Percentiles rank a stretch among this genome's conserved stretches.
Evolutionary conservation across 1,140 invertebrate genomes (phyloP).

Genomic region (Drosophila lacteicornis): DNA sequence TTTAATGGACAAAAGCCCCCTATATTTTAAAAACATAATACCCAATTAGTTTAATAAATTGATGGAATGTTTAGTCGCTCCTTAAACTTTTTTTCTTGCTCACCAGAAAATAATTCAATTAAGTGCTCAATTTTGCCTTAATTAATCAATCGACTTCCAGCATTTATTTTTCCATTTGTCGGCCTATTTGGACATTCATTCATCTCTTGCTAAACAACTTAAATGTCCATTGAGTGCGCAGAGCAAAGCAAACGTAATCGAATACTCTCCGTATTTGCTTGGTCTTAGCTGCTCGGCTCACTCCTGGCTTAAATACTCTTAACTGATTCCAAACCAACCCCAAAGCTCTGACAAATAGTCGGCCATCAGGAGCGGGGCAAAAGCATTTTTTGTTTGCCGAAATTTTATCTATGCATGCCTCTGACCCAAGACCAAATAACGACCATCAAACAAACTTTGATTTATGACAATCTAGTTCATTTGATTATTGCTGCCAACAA

Average conservation of each 20-base stretch:
- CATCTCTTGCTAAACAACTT: constrained; percentile 12
- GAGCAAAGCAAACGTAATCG: constrained; percentile 29
- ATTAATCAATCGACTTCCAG: constrained; percentile 22
- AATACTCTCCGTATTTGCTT: constrained; percentile 40
- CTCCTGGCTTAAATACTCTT: constrained; percentile 32
- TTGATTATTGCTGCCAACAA: constrained; percentile 69
- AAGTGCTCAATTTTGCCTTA: background rate
- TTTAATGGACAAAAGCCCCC: background rate
- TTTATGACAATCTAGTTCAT: constrained; percentile 80
- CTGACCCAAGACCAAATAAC: constrained; percentile 56
- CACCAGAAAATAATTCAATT: background rate
- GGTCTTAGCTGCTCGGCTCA: constrained; percentile 9
- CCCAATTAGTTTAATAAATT: background rate
- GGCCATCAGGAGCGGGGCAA: constrained; percentile 40
- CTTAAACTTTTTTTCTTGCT: background rate
- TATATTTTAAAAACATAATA: background rate
- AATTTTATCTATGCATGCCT: constrained; percentile 69
- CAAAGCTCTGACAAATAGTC: constrained; percentile 64
- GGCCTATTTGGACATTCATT: background rate
- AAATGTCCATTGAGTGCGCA: constrained; percentile 20
- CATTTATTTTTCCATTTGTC: constrained; percentile 19
- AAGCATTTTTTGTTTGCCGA: constrained; percentile 43
- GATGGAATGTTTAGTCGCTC: background rate
- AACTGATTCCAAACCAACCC: constrained; percentile 24
- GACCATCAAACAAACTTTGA: constrained; percentile 74